These are phyloP conservation scores for Tholera decimalis DNA, from an alignment of 2,888 invertebrate species.

Conservation along the genomic window DNA sequence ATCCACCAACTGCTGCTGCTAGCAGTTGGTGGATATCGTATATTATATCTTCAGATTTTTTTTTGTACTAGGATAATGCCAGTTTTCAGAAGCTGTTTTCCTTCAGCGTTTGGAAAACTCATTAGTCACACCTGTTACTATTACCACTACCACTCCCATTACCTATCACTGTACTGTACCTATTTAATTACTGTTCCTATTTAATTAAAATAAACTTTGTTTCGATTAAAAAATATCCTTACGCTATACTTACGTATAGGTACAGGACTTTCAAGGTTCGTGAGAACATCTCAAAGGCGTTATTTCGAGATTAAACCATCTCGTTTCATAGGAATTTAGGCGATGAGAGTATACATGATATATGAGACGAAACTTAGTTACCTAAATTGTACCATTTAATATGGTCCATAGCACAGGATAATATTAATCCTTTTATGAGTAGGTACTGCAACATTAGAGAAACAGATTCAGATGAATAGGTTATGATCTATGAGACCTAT, in stretches of 20 bases:
- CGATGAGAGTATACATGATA: conserved; percentile 55
- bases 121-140: no score
- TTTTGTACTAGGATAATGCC: no score
- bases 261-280: no score
- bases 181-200: no score
- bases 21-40: no score
- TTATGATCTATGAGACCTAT: conserved; percentile 8
- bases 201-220: not conserved
- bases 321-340: conserved; percentile 36
- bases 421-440: conserved; percentile 34
- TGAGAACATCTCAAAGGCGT: conserved; percentile 30
- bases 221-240: conserved; percentile 4
- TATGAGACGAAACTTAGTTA: conserved; percentile 37
- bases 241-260: not conserved
- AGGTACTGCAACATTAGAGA: conserved; percentile 8
- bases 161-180: no score
- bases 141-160: no score
- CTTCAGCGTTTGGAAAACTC: no score
- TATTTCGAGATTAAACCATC: conserved; percentile 52
- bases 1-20: no score
- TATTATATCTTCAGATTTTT: no score
- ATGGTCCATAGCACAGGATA: not conserved
- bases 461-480: conserved; percentile 27
- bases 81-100: no score
- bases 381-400: conserved; percentile 21